Percentiles rank a stretch among this genome's conserved stretches.
Evolutionary conservation across 1,140 invertebrate species (phyloP).

Genomic region (Bombus pyrosoma): DNA sequence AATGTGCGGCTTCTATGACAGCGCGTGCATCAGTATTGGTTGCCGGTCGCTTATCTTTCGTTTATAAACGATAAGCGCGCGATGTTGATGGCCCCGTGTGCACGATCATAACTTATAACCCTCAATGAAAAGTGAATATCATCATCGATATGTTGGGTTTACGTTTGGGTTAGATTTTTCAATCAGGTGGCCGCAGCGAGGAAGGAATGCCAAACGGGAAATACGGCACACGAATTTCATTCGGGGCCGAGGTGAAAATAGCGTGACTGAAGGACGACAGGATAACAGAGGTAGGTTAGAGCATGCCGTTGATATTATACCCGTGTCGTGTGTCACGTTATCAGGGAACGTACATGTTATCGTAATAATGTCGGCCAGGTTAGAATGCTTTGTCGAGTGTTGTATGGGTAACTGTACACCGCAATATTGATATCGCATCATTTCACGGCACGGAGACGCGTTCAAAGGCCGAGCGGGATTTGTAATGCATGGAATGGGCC

Average conservation of each 20-base stretch:
- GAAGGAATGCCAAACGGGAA: neutral
- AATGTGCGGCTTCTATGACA: too few species aligned
- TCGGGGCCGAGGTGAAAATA: constrained; percentile 28
- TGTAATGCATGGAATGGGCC: constrained; percentile 35
- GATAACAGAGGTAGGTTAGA: constrained; percentile 21
- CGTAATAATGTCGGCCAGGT: constrained; percentile 42
- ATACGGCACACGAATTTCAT: constrained; percentile 34
- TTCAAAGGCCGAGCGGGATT: constrained; percentile 45
- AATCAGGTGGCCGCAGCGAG: too few species aligned
- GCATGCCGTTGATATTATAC: constrained; percentile 34
- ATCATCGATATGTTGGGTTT: too few species aligned
- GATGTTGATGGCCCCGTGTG: too few species aligned
- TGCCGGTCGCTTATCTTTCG: too few species aligned
- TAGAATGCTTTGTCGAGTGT: constrained; percentile 53
- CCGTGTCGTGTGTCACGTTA: constrained; percentile 38
- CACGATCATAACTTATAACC: too few species aligned
- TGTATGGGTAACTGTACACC: constrained; percentile 23
- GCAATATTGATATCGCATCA: constrained; percentile 56
- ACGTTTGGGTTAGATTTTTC: too few species aligned
- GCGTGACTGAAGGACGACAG: constrained; percentile 1
- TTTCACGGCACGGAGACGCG: constrained; percentile 26
- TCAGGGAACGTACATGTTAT: constrained; percentile 30
- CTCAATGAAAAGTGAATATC: too few species aligned
- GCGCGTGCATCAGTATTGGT: too few species aligned
- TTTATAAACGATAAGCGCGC: too few species aligned